A percentile compares a stretch with the other conserved stretches of the same genome.
phyloP scores from a whole-genome alignment of 2,888 invertebrate species.

The Torymus tubicola region DNA sequence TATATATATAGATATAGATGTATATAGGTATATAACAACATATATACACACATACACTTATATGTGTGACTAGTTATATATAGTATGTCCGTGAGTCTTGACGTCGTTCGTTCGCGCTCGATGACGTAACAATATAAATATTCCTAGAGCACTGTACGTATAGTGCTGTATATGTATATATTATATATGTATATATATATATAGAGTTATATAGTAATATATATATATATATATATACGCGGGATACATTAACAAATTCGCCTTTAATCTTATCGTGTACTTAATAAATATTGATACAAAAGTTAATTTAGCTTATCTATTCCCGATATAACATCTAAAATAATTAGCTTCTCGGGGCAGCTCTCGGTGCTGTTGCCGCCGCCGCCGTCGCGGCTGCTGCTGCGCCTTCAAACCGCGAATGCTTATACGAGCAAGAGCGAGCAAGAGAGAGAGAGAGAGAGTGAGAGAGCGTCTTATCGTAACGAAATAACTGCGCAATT shows the following conservation, averaged over 20 bases:
- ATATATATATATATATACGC: not conserved
- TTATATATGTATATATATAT: too few species aligned
- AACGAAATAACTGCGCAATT: constrained; percentile 71
- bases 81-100: constrained; percentile 28
- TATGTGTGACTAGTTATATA: too few species aligned
- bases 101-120: constrained; percentile 58
- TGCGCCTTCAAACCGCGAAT: too few species aligned
- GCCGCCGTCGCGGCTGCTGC: too few species aligned
- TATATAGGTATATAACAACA: not conserved
- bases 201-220: too few species aligned
- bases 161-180: too few species aligned
- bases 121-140: constrained; percentile 74
- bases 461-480: constrained; percentile 63
- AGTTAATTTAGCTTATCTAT: constrained; percentile 69
- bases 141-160: constrained; percentile 47
- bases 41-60: not conserved
- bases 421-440: too few species aligned
- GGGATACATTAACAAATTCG: constrained; percentile 69
- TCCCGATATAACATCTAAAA: constrained; percentile 66
- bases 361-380: too few species aligned
- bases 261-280: constrained; percentile 71
- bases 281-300: constrained; percentile 73
- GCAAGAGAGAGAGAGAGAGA: too few species aligned
- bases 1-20: not conserved
- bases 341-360: constrained; percentile 59